These are phyloP conservation scores for Cinclus cinclus DNA, from an alignment of 2,113 vertebrate genomes.

Conservation along the genomic window DNA sequence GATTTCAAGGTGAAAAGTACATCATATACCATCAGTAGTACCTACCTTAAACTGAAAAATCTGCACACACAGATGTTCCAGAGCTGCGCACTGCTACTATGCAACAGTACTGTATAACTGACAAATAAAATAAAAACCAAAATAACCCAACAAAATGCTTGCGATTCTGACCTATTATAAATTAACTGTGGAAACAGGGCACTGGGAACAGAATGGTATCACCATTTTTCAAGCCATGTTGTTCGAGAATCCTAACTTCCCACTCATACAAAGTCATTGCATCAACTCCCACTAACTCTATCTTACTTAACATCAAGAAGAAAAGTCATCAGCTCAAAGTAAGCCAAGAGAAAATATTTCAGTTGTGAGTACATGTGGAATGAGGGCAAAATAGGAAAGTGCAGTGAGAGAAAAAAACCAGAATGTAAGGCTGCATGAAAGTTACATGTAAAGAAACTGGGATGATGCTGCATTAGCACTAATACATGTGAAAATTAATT, in stretches of 20 bases:
- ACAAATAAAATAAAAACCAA: background rate
- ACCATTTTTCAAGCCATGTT: background rate
- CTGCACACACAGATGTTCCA: background rate
- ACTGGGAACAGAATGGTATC: background rate
- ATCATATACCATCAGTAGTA: background rate
- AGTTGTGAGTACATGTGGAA: background rate
- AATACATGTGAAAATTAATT: background rate
- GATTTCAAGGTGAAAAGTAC: background rate
- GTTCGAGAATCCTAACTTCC: background rate
- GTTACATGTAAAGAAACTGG: background rate
- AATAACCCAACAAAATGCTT: too few species aligned
- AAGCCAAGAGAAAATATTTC: background rate
- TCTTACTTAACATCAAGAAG: background rate
- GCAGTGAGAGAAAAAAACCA: background rate
- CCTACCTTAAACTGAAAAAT: background rate
- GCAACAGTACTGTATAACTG: background rate
- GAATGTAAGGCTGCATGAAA: background rate
- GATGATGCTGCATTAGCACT: background rate
- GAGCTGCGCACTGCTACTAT: background rate
- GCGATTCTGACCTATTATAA: background rate
- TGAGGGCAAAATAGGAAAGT: background rate
- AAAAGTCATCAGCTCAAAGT: background rate
- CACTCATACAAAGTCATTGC: background rate
- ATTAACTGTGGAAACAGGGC: background rate
- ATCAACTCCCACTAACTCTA: background rate